Evolutionary conservation across 1,140 invertebrate genomes (phyloP), one percentile per base, ranked within the genome.

Genomic region (Leptonema lineaticorne): DNA sequence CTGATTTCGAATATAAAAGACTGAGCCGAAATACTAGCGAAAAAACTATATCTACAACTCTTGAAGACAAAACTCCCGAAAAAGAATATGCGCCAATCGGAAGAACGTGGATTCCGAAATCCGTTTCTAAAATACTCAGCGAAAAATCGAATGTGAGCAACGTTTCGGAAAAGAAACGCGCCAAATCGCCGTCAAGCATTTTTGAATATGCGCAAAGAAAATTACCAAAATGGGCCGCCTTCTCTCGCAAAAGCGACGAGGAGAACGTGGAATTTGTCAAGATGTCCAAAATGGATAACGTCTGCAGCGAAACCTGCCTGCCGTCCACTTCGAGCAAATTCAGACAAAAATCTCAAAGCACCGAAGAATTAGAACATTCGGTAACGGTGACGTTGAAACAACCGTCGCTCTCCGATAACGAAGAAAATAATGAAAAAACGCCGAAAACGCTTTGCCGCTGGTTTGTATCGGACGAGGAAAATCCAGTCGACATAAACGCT

Each of bases 191-290:
- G 8, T 70, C 69, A 0, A 65, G 64, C 37, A 48, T 70, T 14
- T 67, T 70, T 16, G 69, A 70, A 29, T 70, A 62, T 57, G 69
- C 69, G 57, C 64, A 67, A 33, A 57, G 69, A 9, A 59, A 63
- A 7, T 33, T 70, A 22, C 69, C 69, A 2, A 70, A 70, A 30
- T 67, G 64, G 64, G 69, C 69, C 2, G 22, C 60, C 26, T 70
- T 70, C 46, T 56, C 63, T 9, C 62, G 48, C 57, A 70, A 70
- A 41, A 67, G 64, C 20, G 69, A 70, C 16, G 64, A 70, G 14
- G 63, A 69, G n/a, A 28, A 11, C 3, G 8, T 28, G 4, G 28
- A 33, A 41, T 33, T 28, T 18, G 5, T 14, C 16, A 59, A 59
- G n/a, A 24, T 20, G 22, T 22, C 59, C 28, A 62, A 45, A 62